Base-by-base conservation (phyloP, 2,113 vertebrate species). In the Sinocyclocheilus rhinocerous region DNA sequence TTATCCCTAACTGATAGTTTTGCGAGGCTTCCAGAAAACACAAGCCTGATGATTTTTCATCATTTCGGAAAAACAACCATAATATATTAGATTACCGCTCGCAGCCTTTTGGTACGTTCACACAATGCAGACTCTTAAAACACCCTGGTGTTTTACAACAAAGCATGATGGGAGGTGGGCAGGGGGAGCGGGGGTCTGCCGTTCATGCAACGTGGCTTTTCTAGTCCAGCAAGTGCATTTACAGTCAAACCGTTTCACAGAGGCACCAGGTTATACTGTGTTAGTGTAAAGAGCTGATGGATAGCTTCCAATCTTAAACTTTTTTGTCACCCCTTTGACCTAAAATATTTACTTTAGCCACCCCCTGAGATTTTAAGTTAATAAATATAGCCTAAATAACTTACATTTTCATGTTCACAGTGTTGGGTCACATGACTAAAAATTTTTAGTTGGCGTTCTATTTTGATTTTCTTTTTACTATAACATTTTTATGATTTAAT, bases 1-100 rank as follows among this genome's bases (percentile, higher is more conserved):
- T 94, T 94, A 94, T 95, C 95, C 92, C 93, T 89, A 91, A 67
- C 93, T 92, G 93, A 85, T 89, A 91, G 86, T 82, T 85, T 77
- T 10, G 88, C 87, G 85, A 70, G 67, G 89, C 77, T 90, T 94
- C 65, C 82, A 93, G 94, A 92, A 91, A 94, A 92, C 84, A 91
- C 39, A 86, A 88, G 90, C 76, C 86, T 84, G 90, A 91, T 82
- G 85, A 90, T 85, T 94, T 92, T 91, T 93, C 89, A 89, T 78
- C 80, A 92, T 89, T 90, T 86, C 87, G 24, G 76, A 85, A 92
- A 16, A 92, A 90, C 93, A 93, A 93, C 87, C 67, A 86, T 86
- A 90, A 91, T 91, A 91, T 85, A 91, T 90, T 93, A 87, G 89
- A 92, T 95, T 92, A 94, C 88, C 89, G 67, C 69, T 91, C 65